A percentile compares a stretch with the other conserved stretches of the same genome.
These are phyloP conservation scores for Psilanteris sp. DNA, from an alignment of 1,140 invertebrate species.

Conservation along the genomic window DNA sequence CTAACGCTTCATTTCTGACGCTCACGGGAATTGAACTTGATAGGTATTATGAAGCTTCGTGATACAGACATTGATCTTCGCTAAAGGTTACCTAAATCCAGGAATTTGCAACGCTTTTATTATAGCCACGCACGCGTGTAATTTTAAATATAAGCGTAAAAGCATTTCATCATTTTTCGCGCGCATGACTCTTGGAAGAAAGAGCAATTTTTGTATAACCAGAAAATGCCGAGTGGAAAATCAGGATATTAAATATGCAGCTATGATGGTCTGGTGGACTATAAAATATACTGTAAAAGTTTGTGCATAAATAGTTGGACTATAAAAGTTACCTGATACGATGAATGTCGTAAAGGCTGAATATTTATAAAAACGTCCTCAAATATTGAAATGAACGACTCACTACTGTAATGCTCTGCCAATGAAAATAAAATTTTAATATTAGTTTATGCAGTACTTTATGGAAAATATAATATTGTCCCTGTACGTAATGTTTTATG, in stretches of 20 bases:
- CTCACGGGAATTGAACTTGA: conserved; percentile 60
- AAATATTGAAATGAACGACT: too few relatives aligned
- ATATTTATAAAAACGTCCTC: too few relatives aligned
- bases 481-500: too few relatives aligned
- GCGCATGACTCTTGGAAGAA: background rate
- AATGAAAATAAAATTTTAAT: too few relatives aligned
- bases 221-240: conserved; percentile 14
- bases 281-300: too few relatives aligned
- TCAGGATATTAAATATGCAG: conserved; percentile 20
- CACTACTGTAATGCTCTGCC: too few relatives aligned
- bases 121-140: conserved; percentile 22
- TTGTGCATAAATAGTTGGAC: too few relatives aligned
- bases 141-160: conserved; percentile 52
- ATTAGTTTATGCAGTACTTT: too few relatives aligned
- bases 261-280: background rate
- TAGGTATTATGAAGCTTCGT: conserved; percentile 58
- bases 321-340: too few relatives aligned
- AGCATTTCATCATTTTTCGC: conserved; percentile 18
- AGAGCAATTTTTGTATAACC: background rate
- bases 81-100: conserved; percentile 58
- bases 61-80: conserved; percentile 57
- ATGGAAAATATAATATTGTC: too few relatives aligned
- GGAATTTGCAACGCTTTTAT: conserved; percentile 59
- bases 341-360: too few relatives aligned
- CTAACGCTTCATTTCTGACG: conserved; percentile 58